Evolutionary conservation across 2,797 vertebrate species (phyloP), one percentile per base, ranked within the genome.

Genomic region (Prunella strophiata): DNA sequence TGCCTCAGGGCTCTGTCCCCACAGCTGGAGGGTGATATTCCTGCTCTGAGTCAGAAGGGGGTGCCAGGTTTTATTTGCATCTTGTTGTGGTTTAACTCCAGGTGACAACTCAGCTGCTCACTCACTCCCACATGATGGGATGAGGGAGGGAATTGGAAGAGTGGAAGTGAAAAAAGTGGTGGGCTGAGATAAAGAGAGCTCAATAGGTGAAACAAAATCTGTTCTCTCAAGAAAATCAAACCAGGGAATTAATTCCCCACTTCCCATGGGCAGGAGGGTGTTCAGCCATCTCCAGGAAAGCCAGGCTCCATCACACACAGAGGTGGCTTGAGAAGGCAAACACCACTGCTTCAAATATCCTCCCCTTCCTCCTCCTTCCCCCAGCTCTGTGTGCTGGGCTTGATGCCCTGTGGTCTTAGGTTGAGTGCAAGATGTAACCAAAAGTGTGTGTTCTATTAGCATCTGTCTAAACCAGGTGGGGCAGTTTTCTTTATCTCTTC

Each of bases 111-210:
- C n/a, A 52, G 72, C 23, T 0, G 0, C 52, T 74, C 14, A 2
- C 34, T 83, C 2, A 0, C 30, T 57, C 52, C 27, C 22, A 11
- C 38, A 52, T 0, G 2, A 27, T 10, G 47, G 27, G 27, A 27
- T 16, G 72, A n/a, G 27, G 47, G 54, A 59, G 10, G 54, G 45
- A 51, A 51, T 5, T 1, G 0, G 18, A 45, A 29, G 27, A 59
- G n/a, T 16, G 47, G 57, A 51, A 68, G 7, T 19, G 55, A 68
- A 25, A 67, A 45, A 40, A 74, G 55, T 19, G 3, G 1, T 61
- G 13, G 48, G 54, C 10, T 91, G 48, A 72, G 54, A 21, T 32
- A 50, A 40, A 45, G 48, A 40, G 52, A 45, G 18, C 47, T 68
- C 51, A 40, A 5, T 7, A 32, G 40, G 17, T 26, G n/a, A 47